A percentile compares a stretch with the other conserved stretches of the same genome.
phyloP scores from a whole-genome alignment of 2,797 vertebrate genomes.

The Sitta carolinensis region DNA sequence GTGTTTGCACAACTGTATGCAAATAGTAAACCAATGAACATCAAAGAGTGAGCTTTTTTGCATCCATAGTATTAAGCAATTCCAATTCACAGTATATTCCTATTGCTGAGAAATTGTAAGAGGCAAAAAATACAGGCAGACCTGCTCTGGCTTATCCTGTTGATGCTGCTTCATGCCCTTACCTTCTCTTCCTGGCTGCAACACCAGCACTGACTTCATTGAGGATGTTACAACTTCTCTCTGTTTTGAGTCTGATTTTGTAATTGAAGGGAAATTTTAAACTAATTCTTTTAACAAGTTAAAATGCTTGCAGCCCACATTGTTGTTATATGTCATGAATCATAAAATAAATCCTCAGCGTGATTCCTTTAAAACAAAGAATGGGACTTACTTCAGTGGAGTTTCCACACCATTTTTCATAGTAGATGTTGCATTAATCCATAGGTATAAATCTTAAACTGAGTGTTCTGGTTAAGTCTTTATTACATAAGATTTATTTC shows the following conservation, averaged over 20 bases:
- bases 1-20: neutral
- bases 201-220: neutral
- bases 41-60: neutral
- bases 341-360: neutral
- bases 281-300: neutral
- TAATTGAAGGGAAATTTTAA: slow-evolving; percentile 2
- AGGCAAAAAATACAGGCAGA: neutral
- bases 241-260: neutral
- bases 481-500: slow-evolving; percentile 14
- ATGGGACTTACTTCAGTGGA: neutral
- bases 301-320: neutral
- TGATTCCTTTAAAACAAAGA: neutral
- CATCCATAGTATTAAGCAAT: neutral
- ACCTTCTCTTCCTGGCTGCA: neutral
- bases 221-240: neutral
- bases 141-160: neutral
- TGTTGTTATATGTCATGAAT: neutral
- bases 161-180: neutral
- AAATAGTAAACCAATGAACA: neutral
- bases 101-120: neutral
- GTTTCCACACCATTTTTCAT: neutral
- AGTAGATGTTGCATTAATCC: neutral
- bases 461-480: neutral
- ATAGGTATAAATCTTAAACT: slow-evolving; percentile 6
- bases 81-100: neutral